phyloP scores from a whole-genome alignment of 2,113 vertebrate genomes.

The Xiphophorus hellerii region DNA sequence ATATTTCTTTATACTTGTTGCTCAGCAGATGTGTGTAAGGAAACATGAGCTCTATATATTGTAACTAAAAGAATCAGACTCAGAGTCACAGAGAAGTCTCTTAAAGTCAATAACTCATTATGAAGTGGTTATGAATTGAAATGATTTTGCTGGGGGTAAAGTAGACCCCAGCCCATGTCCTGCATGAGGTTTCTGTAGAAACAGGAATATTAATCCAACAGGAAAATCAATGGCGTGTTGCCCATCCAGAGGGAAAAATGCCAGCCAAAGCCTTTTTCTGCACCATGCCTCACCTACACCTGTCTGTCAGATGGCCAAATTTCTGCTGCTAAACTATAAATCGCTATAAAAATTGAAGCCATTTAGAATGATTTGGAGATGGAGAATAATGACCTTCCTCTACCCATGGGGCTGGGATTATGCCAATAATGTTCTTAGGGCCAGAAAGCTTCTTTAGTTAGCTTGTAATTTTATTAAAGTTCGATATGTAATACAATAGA shows the following conservation, averaged over 20 bases:
- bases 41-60: constrained; percentile 25
- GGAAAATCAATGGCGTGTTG: constrained; percentile 74
- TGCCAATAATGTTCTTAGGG: constrained; percentile 53
- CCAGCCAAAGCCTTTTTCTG: constrained; percentile 30
- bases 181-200: constrained; percentile 57
- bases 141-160: constrained; percentile 78
- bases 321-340: constrained; percentile 72
- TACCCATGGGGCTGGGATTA: constrained; percentile 60
- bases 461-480: constrained; percentile 55
- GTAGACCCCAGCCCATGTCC: constrained; percentile 59
- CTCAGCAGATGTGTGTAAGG: constrained; percentile 38
- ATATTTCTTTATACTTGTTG: constrained; percentile 6
- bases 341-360: constrained; percentile 62
- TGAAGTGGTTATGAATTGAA: constrained; percentile 76
- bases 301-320: constrained; percentile 55
- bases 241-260: constrained; percentile 56
- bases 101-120: constrained; percentile 80
- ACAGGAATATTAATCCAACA: constrained; percentile 73
- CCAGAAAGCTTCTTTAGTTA: constrained; percentile 59
- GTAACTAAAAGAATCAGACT: constrained; percentile 57
- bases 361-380: constrained; percentile 57
- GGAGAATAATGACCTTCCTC: constrained; percentile 42
- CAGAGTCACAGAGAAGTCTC: constrained; percentile 53
- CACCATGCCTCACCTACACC: constrained; percentile 42
- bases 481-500: constrained; percentile 11